Percentiles rank a stretch among this genome's conserved stretches.
These are phyloP conservation scores for Salvator merianae DNA, from an alignment of 2,113 vertebrate species.

Conservation along the genomic window DNA sequence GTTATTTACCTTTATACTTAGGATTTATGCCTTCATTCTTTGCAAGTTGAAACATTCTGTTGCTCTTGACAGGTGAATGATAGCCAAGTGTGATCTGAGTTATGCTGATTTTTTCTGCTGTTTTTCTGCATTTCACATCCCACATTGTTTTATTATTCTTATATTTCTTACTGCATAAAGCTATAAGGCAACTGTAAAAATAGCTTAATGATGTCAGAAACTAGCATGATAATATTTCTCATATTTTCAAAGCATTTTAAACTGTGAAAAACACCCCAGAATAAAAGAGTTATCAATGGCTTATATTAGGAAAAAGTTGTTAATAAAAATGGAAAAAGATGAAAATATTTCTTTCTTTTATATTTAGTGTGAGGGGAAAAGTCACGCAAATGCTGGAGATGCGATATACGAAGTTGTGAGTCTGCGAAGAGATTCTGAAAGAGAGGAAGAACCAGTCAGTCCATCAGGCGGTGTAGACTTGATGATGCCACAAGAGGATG, in stretches of 20 bases:
- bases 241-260: too few relatives aligned
- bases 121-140: neutral
- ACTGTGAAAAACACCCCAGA: neutral
- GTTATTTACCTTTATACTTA: too few relatives aligned
- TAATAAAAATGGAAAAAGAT: too few relatives aligned
- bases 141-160: neutral
- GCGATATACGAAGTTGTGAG: constrained; percentile 93
- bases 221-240: neutral
- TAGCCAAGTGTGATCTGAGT: too few relatives aligned
- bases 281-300: neutral
- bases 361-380: constrained; percentile 82
- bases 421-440: constrained; percentile 88
- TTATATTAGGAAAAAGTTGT: neutral
- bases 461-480: constrained; percentile 75
- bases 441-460: constrained; percentile 74
- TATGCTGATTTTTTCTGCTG: neutral
- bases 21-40: too few relatives aligned
- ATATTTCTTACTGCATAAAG: neutral
- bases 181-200: neutral
- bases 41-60: too few relatives aligned
- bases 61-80: too few relatives aligned
- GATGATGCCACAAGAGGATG: constrained; percentile 86
- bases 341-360: constrained; percentile 21
- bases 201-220: neutral
- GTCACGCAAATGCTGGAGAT: constrained; percentile 80